These are phyloP conservation scores for Rostratula benghalensis DNA, from an alignment of 2,113 vertebrate genomes.

Conservation along the genomic window DNA sequence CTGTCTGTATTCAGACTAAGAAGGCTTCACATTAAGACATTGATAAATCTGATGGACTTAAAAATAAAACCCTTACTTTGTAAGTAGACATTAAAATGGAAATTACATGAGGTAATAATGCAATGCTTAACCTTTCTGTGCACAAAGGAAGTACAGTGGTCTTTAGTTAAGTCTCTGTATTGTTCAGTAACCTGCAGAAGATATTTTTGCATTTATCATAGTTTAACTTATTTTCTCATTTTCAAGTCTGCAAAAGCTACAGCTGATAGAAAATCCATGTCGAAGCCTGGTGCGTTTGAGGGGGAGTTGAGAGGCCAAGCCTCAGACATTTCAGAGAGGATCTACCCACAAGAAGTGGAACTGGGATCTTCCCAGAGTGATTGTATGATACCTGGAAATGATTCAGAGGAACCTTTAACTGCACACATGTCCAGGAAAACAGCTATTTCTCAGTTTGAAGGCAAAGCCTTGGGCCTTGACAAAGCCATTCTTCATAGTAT, in stretches of 20 bases:
- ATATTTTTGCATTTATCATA: background rate
- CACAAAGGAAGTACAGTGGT: background rate
- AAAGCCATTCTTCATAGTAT: constrained; percentile 98
- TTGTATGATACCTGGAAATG: constrained; percentile 83
- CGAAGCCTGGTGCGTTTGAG: constrained; percentile 85
- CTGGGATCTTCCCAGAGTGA: constrained; percentile 84
- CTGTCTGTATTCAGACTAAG: background rate
- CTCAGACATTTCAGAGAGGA: constrained; percentile 80
- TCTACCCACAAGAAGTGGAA: constrained; percentile 84
- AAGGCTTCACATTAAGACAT: background rate
- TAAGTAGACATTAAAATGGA: background rate
- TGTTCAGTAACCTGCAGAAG: background rate
- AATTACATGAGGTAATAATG: background rate
- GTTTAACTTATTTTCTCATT: constrained; percentile 3
- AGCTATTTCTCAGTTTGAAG: constrained; percentile 93
- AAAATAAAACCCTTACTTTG: background rate
- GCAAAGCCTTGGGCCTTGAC: constrained; percentile 94
- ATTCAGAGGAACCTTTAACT: constrained; percentile 86
- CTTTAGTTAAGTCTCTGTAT: background rate
- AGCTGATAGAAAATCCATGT: constrained; percentile 86
- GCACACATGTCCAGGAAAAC: constrained; percentile 90
- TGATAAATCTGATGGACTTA: background rate
- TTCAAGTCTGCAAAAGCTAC: constrained; percentile 90
- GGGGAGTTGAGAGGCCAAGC: constrained; percentile 85
- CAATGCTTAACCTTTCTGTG: background rate